These are phyloP conservation scores for Eupeodes luniger DNA, from an alignment of 2,888 invertebrate genomes.

Conservation along the genomic window DNA sequence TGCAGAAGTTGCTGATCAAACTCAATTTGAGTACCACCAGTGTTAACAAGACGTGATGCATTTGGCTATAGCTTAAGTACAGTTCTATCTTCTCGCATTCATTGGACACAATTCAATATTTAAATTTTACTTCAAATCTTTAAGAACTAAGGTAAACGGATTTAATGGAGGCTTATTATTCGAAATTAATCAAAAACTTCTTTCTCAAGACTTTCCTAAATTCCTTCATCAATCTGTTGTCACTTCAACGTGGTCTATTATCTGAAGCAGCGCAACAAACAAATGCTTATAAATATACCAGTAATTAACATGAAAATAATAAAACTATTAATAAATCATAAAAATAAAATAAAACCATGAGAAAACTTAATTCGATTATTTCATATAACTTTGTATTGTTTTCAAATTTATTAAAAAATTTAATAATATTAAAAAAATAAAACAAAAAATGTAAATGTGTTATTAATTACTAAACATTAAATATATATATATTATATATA, in stretches of 20 bases:
- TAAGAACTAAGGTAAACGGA: no score
- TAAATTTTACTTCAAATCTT: no score
- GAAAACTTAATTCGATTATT: conserved; percentile 67
- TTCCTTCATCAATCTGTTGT: no score
- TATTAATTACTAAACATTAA: conserved; percentile 69
- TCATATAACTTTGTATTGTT: conserved; percentile 53
- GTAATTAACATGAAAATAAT: background rate
- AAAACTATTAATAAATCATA: background rate
- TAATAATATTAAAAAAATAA: conserved; percentile 16
- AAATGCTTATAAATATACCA: background rate
- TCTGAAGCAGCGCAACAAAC: background rate
- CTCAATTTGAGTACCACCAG: no score
- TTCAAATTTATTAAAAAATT: conserved; percentile 44
- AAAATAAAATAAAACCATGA: conserved; percentile 32
- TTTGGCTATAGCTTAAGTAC: no score
- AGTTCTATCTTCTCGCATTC: no score
- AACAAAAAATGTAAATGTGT: conserved; percentile 71
- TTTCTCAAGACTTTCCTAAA: background rate
- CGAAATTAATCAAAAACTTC: background rate
- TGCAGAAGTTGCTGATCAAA: no score
- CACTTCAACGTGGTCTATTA: no score
- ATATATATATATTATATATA: conserved; percentile 40
- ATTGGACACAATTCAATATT: no score
- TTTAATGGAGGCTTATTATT: no score
- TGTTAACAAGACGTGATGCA: no score